These are phyloP conservation scores for Cochlearius cochlearius DNA, from an alignment of 2,113 vertebrate species.

Conservation along the genomic window DNA sequence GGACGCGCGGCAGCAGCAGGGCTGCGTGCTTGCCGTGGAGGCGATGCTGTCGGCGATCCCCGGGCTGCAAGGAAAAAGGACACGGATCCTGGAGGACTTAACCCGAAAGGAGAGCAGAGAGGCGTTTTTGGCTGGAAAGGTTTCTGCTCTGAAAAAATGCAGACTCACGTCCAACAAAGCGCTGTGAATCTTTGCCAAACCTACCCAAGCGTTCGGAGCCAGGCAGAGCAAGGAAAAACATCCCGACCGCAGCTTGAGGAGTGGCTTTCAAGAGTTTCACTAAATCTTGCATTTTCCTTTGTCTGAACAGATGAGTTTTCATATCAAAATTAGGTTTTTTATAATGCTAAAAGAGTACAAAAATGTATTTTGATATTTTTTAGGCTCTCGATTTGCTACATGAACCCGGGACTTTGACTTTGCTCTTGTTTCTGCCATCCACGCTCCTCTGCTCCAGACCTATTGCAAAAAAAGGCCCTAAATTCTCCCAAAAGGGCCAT, in stretches of 20 bases:
- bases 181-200: neutral
- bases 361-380: accelerated
- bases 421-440: neutral
- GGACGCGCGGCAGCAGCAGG: neutral
- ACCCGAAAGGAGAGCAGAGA: neutral
- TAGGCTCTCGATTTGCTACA: accelerated
- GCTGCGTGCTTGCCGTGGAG: neutral
- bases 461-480: neutral
- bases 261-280: neutral
- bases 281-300: neutral
- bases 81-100: neutral
- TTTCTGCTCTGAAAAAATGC: neutral
- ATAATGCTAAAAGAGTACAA: neutral
- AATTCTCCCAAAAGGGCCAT: neutral
- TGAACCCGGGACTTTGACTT: neutral
- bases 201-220: neutral
- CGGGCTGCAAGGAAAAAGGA: neutral
- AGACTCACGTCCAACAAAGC: neutral
- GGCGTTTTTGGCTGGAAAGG: neutral
- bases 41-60: neutral
- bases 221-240: neutral
- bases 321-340: accelerated
- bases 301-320: neutral
- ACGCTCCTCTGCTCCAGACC: neutral
- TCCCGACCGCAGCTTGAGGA: neutral